phyloP scores from a whole-genome alignment of 2,888 invertebrate species.

The Heliconius erato region DNA sequence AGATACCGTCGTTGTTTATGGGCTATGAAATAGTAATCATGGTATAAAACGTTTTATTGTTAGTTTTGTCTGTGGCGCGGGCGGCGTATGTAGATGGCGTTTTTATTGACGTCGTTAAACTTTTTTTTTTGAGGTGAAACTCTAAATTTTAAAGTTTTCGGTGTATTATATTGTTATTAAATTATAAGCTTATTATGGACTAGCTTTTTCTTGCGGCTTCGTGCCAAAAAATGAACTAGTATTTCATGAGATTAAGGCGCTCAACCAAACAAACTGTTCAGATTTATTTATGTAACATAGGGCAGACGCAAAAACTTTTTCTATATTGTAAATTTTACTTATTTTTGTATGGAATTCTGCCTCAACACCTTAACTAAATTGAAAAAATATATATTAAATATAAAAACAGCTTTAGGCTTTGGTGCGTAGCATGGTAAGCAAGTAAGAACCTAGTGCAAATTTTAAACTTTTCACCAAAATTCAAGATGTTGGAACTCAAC shows the following conservation, averaged over 20 bases:
- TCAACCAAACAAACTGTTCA: too few species aligned
- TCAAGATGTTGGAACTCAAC: neutral
- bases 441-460: too few species aligned
- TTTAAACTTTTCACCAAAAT: too few species aligned
- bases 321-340: too few species aligned
- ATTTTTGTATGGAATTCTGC: too few species aligned
- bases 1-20: slow-evolving; percentile 61
- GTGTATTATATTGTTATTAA: slow-evolving; percentile 25
- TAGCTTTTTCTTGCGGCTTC: neutral
- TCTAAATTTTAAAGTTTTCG: neutral
- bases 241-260: neutral
- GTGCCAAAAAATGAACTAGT: neutral
- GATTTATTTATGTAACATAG: too few species aligned
- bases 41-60: slow-evolving; percentile 54
- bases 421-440: too few species aligned
- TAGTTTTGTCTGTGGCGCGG: slow-evolving; percentile 47
- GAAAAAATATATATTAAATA: too few species aligned
- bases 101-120: slow-evolving; percentile 44
- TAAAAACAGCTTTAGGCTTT: too few species aligned
- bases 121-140: slow-evolving; percentile 23
- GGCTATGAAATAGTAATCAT: slow-evolving; percentile 57
- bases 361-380: too few species aligned
- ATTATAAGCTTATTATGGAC: slow-evolving; percentile 8
- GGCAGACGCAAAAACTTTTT: too few species aligned
- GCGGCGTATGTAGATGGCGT: slow-evolving; percentile 43